These are phyloP conservation scores for Motacilla alba DNA, from an alignment of 2,113 vertebrate species.

Conservation along the genomic window DNA sequence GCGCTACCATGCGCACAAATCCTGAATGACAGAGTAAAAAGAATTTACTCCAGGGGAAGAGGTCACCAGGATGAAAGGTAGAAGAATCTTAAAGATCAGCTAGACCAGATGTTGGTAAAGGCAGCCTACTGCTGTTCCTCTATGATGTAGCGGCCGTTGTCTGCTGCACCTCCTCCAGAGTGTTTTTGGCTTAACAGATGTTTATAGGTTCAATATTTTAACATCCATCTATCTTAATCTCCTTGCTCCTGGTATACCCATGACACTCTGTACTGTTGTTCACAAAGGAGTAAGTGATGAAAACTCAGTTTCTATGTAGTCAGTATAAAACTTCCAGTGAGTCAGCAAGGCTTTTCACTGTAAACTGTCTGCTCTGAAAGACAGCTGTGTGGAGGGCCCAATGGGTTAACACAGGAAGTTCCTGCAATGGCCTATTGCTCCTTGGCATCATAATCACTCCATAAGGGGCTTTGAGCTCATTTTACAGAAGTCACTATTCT, in stretches of 20 bases:
- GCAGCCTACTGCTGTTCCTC: conserved; percentile 13
- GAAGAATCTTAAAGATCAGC: conserved; percentile 28
- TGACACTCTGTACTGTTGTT: background rate
- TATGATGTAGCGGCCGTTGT: background rate
- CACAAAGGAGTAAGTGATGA: background rate
- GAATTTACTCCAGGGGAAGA: conserved; percentile 12
- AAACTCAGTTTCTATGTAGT: background rate
- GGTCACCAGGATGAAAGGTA: conserved; percentile 12
- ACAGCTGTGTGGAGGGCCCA: background rate
- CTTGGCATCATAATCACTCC: background rate
- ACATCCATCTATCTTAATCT: conserved; percentile 44
- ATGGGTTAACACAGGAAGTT: background rate
- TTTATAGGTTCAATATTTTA: conserved; percentile 40
- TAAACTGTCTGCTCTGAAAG: background rate
- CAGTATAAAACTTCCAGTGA: background rate
- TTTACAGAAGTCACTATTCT: background rate
- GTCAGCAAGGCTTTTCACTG: background rate
- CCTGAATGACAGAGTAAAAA: background rate
- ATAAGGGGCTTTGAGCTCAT: background rate
- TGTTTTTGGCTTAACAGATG: conserved; percentile 52
- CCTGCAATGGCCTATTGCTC: background rate
- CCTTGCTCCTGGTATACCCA: background rate
- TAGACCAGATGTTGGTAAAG: conserved; percentile 38
- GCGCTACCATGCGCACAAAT: background rate
- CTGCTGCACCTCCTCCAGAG: conserved; percentile 14